Evolutionary conservation across 2,888 invertebrate species (phyloP), one percentile per base, ranked within the genome.

Genomic region (Serripes groenlandicus): DNA sequence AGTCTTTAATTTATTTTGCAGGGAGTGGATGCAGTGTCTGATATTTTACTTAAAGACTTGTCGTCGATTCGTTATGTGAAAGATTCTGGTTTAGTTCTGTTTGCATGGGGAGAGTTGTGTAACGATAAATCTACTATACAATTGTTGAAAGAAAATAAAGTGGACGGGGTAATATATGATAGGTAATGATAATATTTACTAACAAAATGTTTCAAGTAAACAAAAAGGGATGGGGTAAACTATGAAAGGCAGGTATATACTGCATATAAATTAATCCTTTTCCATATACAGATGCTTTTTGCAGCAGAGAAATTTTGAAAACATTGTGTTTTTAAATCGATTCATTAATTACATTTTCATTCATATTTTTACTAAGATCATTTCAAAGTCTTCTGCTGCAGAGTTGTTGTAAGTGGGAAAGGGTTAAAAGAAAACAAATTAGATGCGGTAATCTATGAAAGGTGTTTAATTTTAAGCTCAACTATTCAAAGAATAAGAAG

Each of bases 71-170:
- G 92, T 28, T 85, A 90, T 87, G 98, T 97, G 1, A 97, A 97
- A 89, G 96, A 97, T 90, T 96, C 97, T 23, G 97, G 97, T 18
- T 96, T 99, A 74, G 97, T 98, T 5, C 96, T 98, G 85, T 99
- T 99, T 95, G 98, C 98, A 92, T 99, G 99, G 99, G 99, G 99
- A 34, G 98, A 99, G 91, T 98, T 98, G 92, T 98, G 98, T 94
- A 98, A 98, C 91, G 97, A 97, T 94, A 97, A 97, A 87, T 96
- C 96, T 58, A 97, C 97, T 0, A 98, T 99, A 75, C 96, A 97
- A 92, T 96, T 97, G 93, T 96, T 99, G 42, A 98, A 98, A 94
- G 96, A 97, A 85, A 96, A 98, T 91, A 98, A 98, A 1, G 96
- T 99, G 49, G 98, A 99, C 93, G 99, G 98, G 62, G 97, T 99